These are phyloP conservation scores for Pipistrellus pipistrellus DNA, from an alignment of 2,797 vertebrate genomes.

Conservation along the genomic window DNA sequence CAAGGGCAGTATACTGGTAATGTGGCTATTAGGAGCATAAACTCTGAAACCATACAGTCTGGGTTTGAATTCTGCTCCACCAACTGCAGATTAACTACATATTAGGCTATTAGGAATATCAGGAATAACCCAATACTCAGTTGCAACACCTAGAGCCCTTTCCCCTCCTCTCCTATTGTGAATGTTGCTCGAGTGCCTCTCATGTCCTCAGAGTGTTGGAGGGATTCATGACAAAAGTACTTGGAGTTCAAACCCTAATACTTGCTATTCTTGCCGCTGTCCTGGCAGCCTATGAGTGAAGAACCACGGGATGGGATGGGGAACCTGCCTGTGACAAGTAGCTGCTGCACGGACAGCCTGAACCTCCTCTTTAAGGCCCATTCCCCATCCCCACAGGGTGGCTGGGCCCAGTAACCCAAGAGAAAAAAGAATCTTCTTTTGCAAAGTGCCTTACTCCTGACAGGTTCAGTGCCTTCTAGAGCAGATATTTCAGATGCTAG, in stretches of 20 bases:
- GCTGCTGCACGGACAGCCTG: background rate
- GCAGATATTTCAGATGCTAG: constrained; percentile 16
- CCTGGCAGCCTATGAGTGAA: background rate
- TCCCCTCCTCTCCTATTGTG: background rate
- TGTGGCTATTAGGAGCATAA: background rate
- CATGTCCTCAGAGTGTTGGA: background rate
- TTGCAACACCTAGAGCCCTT: background rate
- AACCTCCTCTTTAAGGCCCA: background rate
- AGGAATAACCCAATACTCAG: background rate
- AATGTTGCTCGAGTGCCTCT: background rate
- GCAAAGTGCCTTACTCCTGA: constrained; percentile 28
- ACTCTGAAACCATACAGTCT: background rate
- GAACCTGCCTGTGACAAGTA: background rate
- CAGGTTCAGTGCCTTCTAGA: constrained; percentile 12
- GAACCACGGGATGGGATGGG: background rate
- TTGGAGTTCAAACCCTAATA: background rate
- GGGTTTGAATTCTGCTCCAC: background rate
- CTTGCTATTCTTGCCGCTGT: background rate
- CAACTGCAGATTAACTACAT: background rate
- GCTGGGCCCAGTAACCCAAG: constrained; percentile 9
- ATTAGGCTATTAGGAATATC: background rate
- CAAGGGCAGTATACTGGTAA: background rate
- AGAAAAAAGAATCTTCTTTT: constrained; percentile 64
- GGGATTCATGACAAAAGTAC: background rate
- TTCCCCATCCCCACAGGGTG: background rate